Base-by-base conservation (phyloP, 2,797 vertebrate species). In the Vultur gryphus region DNA sequence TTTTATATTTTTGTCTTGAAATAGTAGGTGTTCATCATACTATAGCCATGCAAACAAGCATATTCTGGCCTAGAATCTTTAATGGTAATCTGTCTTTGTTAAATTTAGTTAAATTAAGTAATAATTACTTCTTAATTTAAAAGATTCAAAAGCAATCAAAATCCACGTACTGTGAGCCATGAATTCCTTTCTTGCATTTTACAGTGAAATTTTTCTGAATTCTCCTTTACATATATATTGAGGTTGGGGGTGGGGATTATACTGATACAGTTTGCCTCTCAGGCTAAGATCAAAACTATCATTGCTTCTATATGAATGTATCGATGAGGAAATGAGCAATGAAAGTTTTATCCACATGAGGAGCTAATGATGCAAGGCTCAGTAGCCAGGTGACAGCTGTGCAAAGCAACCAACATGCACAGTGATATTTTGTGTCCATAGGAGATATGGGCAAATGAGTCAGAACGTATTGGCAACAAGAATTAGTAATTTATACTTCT, bases 171-270 rank as follows among this genome's bases (percentile, higher is more conserved):
- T 33, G 1, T 70, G n/a, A 69, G 4, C 11, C 24, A 39, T 46
- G 2, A 66, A 75, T 71, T 84, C 16, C 4, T 70, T 92, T 61
- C 65, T 71, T 62, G 4, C 1, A 10, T 43, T 81, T 90, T 62
- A 19, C 1, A 43, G 9, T 59, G 14, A 41, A 55, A 41, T 59
- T 11, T 51, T 81, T 66, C 29, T 55, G 26, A 54, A 76, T 1
- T 20, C 14, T 66, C 5, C 24, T 70, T 66, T 62, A 35, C 6
- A 14, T 15, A 54, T 6, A 19, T 33, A 25, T 61, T 58, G 16
- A 35, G 23, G 4, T 12, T 64, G 7, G 26, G 4, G 4, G 3
- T 7, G 0, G 0, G 0, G n/a, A 33, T 33, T 57, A 15, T 58
- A 43, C 6, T 67, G 7, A 2, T 43, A 13, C 9, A 4, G 26